phyloP scores from a whole-genome alignment of 2,113 vertebrate species.

The Heptranchias perlo region DNA sequence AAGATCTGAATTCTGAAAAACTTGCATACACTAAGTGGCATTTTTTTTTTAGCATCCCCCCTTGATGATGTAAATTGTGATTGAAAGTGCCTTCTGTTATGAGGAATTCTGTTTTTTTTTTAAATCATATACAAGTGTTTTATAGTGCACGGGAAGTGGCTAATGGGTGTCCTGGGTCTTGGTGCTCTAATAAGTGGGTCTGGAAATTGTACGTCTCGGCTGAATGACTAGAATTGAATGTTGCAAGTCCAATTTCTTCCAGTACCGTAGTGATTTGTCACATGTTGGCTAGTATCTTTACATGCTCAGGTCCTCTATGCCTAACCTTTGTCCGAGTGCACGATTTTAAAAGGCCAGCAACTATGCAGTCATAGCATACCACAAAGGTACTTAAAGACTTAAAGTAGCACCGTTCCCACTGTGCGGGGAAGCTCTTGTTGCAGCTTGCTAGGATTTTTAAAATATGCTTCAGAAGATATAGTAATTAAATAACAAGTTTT shows the following conservation, averaged over 20 bases:
- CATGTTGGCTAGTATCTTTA: not conserved
- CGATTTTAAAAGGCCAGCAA: not conserved
- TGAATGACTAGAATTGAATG: not conserved
- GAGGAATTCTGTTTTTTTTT: not conserved
- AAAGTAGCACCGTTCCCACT: not conserved
- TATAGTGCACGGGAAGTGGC: conserved; percentile 27
- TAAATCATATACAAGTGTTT: conserved; percentile 2
- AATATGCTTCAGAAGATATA: not conserved
- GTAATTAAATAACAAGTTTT: not conserved
- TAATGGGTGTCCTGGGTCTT: not conserved
- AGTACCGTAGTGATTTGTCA: not conserved
- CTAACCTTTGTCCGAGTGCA: not conserved
- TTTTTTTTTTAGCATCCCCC: conserved; percentile 47
- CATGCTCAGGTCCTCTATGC: not conserved
- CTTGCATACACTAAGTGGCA: conserved; percentile 8
- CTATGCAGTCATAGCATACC: not conserved
- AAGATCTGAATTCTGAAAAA: conserved; percentile 45
- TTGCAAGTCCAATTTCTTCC: not conserved
- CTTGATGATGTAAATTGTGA: conserved; percentile 47
- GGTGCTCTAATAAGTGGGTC: conserved; percentile 9
- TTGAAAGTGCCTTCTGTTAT: conserved; percentile 72
- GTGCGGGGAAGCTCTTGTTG: not conserved
- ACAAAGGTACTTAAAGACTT: conserved; percentile 15
- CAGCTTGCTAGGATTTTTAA: not conserved
- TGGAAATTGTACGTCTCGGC: not conserved